These are phyloP conservation scores for Scopus umbretta DNA, from an alignment of 2,113 vertebrate species.

Conservation along the genomic window DNA sequence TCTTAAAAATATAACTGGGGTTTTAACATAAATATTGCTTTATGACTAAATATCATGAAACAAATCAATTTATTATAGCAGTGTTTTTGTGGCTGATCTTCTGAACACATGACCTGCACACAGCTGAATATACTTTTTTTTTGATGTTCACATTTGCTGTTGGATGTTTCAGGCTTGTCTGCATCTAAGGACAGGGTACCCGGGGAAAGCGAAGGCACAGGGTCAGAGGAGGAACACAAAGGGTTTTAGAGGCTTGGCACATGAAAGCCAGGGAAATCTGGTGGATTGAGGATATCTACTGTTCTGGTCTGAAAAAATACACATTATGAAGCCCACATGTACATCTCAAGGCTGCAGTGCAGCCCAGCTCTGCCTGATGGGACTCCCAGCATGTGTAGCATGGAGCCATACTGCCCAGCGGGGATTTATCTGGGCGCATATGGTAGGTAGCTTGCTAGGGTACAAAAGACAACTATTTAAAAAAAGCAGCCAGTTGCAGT, in stretches of 20 bases:
- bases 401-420: background rate
- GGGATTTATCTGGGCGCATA: background rate
- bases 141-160: background rate
- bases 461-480: background rate
- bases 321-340: fast-evolving
- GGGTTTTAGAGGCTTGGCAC: background rate
- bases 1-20: background rate
- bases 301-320: background rate
- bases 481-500: background rate
- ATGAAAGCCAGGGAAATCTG: background rate
- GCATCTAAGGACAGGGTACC: background rate
- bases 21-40: background rate
- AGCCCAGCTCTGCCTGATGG: background rate
- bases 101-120: background rate
- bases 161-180: background rate
- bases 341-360: background rate
- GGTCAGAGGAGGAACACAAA: background rate
- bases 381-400: background rate
- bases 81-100: background rate
- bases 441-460: background rate
- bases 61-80: background rate
- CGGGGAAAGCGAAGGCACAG: fast-evolving
- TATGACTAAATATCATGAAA: background rate
- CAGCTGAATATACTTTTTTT: background rate
- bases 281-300: background rate